A percentile compares a stretch with the other conserved stretches of the same genome.
These are phyloP conservation scores for Mormyrus lacerda DNA, from an alignment of 2,113 vertebrate genomes.

Conservation along the genomic window DNA sequence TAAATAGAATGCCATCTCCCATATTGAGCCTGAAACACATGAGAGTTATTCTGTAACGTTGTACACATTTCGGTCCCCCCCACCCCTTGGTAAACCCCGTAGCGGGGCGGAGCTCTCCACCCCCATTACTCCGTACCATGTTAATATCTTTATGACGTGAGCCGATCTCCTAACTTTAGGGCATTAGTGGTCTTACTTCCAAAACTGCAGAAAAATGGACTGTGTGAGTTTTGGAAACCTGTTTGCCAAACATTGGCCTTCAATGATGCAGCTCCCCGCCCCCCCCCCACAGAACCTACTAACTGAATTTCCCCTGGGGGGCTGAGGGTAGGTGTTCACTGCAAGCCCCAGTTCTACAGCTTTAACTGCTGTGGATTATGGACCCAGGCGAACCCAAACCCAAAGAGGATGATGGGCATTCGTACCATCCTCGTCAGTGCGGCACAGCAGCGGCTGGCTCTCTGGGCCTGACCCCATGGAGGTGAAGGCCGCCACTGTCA, in stretches of 20 bases:
- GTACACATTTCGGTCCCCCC: background rate
- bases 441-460: constrained; percentile 78
- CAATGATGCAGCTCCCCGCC: background rate
- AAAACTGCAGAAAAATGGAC: background rate
- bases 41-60: no score
- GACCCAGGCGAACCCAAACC: background rate
- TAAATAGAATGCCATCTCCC: background rate
- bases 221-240: background rate
- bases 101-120: background rate
- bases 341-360: no score
- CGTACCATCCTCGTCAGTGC: constrained; percentile 92
- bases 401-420: background rate
- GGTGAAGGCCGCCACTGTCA: constrained; percentile 82
- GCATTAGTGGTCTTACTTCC: background rate
- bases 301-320: background rate
- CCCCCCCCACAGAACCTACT: background rate
- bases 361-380: background rate
- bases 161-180: background rate
- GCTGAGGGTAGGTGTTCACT: background rate
- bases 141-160: background rate
- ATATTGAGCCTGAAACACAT: background rate
- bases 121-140: background rate
- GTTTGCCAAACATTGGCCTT: background rate
- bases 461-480: constrained; percentile 82
- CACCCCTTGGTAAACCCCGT: no score